Conservation (phyloP, 2,888 invertebrate genomes). For the Lasioglossum pauxillum region DNA sequence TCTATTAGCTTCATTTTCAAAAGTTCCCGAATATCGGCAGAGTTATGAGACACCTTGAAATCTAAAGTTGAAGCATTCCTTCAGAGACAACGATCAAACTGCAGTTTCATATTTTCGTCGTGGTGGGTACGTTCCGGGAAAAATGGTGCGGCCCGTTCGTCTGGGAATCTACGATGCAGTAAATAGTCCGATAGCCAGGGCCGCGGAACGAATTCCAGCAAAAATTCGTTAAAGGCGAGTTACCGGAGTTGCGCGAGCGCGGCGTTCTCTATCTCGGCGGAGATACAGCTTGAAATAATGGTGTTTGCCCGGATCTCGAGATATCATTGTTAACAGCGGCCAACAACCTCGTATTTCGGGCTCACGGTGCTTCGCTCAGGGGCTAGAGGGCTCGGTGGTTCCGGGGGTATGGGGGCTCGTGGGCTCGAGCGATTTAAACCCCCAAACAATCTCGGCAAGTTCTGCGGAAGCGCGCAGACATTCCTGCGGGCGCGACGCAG, state of each 20-base stretch:
- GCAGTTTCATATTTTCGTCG: conserved; percentile 54
- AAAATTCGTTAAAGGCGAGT: conserved; percentile 66
- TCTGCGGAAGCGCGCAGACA: conserved; percentile 58
- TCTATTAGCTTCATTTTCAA: neutral
- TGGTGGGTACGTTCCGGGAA: conserved; percentile 23
- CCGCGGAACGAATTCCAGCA: conserved; percentile 36
- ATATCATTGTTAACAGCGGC: conserved; percentile 72
- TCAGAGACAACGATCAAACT: conserved; percentile 45
- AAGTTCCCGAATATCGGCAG: neutral
- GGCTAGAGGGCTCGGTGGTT: neutral
- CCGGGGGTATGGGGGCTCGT: neutral
- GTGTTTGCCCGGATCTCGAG: conserved; percentile 71
- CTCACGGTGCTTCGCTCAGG: neutral
- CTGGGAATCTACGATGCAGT: conserved; percentile 61
- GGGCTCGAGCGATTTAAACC: conserved; percentile 41
- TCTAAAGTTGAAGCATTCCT: neutral
- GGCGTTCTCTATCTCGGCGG: conserved; percentile 52
- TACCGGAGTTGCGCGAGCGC: conserved; percentile 26
- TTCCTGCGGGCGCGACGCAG: conserved; percentile 42
- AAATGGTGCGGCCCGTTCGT: conserved; percentile 25
- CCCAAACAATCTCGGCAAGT: conserved; percentile 22
- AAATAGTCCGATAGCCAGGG: conserved; percentile 60
- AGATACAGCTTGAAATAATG: conserved; percentile 73
- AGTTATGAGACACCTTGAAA: neutral
- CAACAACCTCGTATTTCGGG: conserved; percentile 73